Evolutionary conservation across 2,797 vertebrate genomes (phyloP).

Genomic region (Gallirallus australis): DNA sequence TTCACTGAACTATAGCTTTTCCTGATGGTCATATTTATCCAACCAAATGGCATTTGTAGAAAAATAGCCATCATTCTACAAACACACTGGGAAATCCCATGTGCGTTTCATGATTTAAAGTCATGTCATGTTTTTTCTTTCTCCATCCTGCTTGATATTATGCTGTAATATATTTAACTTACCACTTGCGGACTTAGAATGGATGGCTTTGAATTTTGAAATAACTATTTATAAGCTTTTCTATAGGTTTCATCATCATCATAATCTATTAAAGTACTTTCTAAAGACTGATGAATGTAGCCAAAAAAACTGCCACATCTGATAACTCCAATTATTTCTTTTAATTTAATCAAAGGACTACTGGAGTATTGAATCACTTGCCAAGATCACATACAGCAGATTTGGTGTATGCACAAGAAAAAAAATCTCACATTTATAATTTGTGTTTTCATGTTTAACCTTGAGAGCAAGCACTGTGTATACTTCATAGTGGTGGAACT

Average conservation of each 20-base stretch:
- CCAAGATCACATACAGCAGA: neutral
- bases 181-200: neutral
- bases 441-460: neutral
- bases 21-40: conserved; percentile 63
- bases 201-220: conserved; percentile 20
- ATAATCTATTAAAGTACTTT: neutral
- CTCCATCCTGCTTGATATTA: neutral
- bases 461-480: neutral
- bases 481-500: neutral
- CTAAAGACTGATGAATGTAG: neutral
- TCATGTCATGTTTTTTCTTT: neutral
- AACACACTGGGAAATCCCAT: neutral
- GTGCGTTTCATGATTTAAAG: conserved; percentile 13
- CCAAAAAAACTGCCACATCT: neutral
- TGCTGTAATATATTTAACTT: conserved; percentile 8
- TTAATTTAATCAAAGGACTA: neutral
- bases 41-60: conserved; percentile 70
- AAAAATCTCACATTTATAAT: neutral
- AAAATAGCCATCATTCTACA: neutral
- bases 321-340: conserved; percentile 11
- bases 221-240: neutral
- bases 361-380: neutral
- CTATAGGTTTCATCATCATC: neutral
- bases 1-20: conserved; percentile 58
- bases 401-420: neutral